Evolutionary conservation across 2,888 invertebrate species (phyloP).

Genomic region (Acanthosepion lycidas): DNA sequence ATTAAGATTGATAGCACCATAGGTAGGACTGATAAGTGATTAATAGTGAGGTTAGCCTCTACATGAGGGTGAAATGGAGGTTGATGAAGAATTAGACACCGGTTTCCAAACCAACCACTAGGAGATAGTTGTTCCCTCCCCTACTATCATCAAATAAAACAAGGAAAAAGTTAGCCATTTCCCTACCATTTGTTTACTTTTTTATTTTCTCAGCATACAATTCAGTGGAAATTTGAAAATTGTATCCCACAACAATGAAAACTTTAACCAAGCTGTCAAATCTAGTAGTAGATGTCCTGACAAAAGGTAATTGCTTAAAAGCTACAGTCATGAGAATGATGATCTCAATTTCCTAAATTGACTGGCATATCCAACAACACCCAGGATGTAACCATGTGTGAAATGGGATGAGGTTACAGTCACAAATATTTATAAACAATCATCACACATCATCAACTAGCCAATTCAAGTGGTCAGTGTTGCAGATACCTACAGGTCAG

Average conservation of each 20-base stretch:
- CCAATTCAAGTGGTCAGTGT: too few relatives aligned
- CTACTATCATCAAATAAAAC: not conserved
- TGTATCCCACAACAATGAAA: not conserved
- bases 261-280: not conserved
- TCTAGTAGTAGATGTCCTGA: not conserved
- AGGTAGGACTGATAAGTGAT: conserved; percentile 33
- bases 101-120: not conserved
- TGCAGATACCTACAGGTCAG: too few relatives aligned
- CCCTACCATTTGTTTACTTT: not conserved
- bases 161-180: not conserved
- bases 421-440: too few relatives aligned
- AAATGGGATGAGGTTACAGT: too few relatives aligned
- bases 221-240: not conserved
- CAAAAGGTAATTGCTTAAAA: not conserved
- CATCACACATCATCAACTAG: too few relatives aligned
- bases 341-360: too few relatives aligned
- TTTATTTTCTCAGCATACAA: not conserved
- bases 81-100: not conserved
- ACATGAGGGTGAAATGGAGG: not conserved
- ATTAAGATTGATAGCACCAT: not conserved
- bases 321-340: not conserved
- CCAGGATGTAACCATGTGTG: too few relatives aligned
- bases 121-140: not conserved
- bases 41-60: not conserved
- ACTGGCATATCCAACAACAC: too few relatives aligned